phyloP scores from a whole-genome alignment of 2,888 invertebrate species.

The Meteorus cinctellus region DNA sequence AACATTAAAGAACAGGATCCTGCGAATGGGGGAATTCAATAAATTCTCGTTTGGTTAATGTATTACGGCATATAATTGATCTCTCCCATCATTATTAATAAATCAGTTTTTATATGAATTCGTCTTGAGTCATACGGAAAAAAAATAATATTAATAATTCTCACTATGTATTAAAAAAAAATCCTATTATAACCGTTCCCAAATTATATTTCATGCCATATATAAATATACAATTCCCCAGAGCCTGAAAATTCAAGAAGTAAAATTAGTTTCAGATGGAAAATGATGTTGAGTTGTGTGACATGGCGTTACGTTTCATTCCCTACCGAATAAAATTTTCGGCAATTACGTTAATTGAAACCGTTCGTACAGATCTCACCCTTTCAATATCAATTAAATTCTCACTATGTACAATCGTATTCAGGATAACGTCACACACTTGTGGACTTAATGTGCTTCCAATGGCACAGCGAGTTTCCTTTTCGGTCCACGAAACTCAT shows the following conservation, averaged over 20 bases:
- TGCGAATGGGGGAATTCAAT: neutral
- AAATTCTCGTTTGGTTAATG: neutral
- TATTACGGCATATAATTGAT: neutral
- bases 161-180: too few species aligned
- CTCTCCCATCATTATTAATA: neutral
- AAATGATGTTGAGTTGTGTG: neutral
- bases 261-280: conserved; percentile 18
- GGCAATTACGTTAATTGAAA: conserved; percentile 50
- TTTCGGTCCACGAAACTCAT: conserved; percentile 3
- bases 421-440: neutral
- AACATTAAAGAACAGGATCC: neutral
- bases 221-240: neutral
- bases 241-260: neutral
- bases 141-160: too few species aligned
- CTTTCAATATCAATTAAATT: conserved; percentile 51
- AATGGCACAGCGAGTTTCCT: neutral
- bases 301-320: neutral
- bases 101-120: too few species aligned
- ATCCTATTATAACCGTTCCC: too few species aligned
- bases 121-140: too few species aligned
- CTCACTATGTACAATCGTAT: conserved; percentile 26
- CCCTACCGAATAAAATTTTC: conserved; percentile 38
- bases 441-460: neutral
- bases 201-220: too few species aligned
- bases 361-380: conserved; percentile 44